phyloP scores from a whole-genome alignment of 2,888 invertebrate genomes.

The Horisme vitalbata region DNA sequence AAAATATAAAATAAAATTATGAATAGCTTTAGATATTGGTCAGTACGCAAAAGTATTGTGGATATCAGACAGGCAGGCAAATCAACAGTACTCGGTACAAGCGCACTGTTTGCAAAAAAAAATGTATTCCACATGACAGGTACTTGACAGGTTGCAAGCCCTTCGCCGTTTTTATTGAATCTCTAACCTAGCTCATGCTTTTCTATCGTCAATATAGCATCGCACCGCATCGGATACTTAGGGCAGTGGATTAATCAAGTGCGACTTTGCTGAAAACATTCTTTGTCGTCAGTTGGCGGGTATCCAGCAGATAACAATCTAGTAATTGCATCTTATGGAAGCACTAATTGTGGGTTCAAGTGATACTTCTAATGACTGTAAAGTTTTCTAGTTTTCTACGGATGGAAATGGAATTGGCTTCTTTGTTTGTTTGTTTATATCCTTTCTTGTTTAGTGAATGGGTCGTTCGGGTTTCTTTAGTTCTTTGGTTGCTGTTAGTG shows the following conservation, averaged over 20 bases:
- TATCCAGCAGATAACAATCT: constrained; percentile 46
- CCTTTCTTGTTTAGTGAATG: background rate
- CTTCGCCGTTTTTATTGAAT: too few relatives aligned
- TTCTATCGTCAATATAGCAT: background rate
- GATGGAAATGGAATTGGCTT: background rate
- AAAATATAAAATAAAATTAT: too few relatives aligned
- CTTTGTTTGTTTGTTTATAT: background rate
- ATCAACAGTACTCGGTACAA: too few relatives aligned
- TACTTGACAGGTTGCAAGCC: too few relatives aligned
- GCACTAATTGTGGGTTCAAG: constrained; percentile 35
- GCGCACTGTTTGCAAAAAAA: too few relatives aligned
- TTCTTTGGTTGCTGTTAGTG: too few relatives aligned
- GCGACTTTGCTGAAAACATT: constrained; percentile 33
- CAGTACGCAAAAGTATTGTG: too few relatives aligned
- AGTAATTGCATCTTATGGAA: constrained; percentile 51
- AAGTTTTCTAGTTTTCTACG: constrained; percentile 17
- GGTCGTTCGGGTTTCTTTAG: background rate
- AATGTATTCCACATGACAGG: too few relatives aligned
- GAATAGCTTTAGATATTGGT: too few relatives aligned
- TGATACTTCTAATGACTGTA: constrained; percentile 29
- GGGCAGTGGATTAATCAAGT: constrained; percentile 23
- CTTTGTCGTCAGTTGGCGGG: constrained; percentile 43
- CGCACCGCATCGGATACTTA: background rate
- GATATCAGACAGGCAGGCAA: too few relatives aligned
- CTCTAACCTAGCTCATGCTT: too few relatives aligned